Evolutionary conservation across 1,140 invertebrate species (phyloP), one percentile per base, ranked within the genome.

Genomic region (Drosophila tropicalis): DNA sequence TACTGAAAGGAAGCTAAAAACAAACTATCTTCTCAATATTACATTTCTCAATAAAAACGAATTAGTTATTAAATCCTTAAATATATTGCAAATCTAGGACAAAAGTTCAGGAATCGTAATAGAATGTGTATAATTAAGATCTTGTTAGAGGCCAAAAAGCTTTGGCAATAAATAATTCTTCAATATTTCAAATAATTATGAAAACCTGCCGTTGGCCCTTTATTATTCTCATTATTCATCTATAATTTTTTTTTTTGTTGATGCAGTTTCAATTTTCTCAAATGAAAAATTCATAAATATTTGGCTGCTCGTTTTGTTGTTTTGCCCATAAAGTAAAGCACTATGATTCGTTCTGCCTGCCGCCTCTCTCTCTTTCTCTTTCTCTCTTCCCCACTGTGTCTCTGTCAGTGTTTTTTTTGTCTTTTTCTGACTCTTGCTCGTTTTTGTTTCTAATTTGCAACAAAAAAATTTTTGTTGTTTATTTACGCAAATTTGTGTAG

Each of bases 401-500:
- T 47, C 34, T 36, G 10, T 36, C n/a, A n/a, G 6, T 44, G 41
- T 15, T 17, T 17, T 15, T 17, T 15, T 17, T 19, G 15, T 51
- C 44, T 51, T 10, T 51, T 51, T 51, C 19, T 51, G n/a, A n/a
- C 17, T 51, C 44, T 51, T 51, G 17, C 9, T 22, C 44, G 9
- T 22, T 51, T 51, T 51, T 72, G 67, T 76, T 84, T 70, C 60
- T 71, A 78, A 82, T 79, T 76, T 83, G 83, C 83, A 84, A 79
- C 81, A 87, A 36, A 82, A 87, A 87, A 87, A 79, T 73, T 60
- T 51, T 71, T 75, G 79, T 82, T 87, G 79, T 87, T 86, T 83
- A 86, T 87, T 86, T 86, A 86, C 83, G 83, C 83, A 76, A 83
- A 87, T 79, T 87, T 87, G 51, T 83, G 83, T 86, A 86, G 83